A percentile compares a stretch with the other conserved stretches of the same genome.
These are phyloP conservation scores for Amiota communis DNA, from an alignment of 2,888 invertebrate species.

Conservation along the genomic window DNA sequence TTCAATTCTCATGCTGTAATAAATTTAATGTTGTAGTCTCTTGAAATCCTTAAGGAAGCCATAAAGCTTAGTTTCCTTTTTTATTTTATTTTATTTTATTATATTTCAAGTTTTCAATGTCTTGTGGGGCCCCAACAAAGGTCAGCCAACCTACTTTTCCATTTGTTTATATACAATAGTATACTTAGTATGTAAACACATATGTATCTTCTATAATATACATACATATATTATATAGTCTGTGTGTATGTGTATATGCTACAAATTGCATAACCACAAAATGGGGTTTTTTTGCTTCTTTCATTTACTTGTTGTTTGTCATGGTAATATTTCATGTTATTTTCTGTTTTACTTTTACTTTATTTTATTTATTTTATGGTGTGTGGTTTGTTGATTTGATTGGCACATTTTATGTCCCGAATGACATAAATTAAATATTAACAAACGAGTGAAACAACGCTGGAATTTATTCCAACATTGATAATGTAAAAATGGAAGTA, in stretches of 20 bases:
- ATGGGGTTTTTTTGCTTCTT: background rate
- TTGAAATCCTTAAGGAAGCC: too few relatives aligned
- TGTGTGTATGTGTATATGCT: constrained; percentile 23
- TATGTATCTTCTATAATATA: too few relatives aligned
- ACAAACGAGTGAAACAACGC: constrained; percentile 1
- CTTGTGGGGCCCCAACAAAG: too few relatives aligned
- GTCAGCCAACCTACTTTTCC: too few relatives aligned
- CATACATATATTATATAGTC: background rate
- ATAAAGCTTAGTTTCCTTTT: too few relatives aligned
- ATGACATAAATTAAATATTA: constrained; percentile 25
- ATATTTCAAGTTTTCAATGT: too few relatives aligned
- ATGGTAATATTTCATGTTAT: background rate
- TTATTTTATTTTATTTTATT: too few relatives aligned
- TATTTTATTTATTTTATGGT: background rate
- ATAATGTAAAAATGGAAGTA: background rate
- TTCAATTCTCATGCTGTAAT: too few relatives aligned
- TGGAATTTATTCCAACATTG: background rate
- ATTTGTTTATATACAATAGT: too few relatives aligned
- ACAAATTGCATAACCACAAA: background rate
- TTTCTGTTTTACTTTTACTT: background rate
- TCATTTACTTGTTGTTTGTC: background rate
- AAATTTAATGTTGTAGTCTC: too few relatives aligned
- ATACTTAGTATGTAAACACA: too few relatives aligned
- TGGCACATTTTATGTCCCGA: constrained; percentile 4
- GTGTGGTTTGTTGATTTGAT: background rate